phyloP scores from a whole-genome alignment of 2,797 vertebrate species.

The Macrochelys suwanniensis region DNA sequence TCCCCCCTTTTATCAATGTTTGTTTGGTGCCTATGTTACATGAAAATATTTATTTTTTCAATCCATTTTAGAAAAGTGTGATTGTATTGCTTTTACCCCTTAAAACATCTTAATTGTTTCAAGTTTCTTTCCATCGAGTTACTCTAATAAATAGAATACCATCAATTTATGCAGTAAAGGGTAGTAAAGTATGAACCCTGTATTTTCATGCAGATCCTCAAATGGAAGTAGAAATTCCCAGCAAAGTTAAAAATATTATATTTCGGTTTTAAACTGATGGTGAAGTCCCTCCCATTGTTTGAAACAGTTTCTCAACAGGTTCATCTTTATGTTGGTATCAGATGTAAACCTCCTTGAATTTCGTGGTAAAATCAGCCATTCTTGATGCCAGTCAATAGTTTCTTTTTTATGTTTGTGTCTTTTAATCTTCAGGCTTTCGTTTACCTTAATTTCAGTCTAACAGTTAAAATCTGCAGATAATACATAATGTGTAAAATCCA shows the following conservation, averaged over 20 bases:
- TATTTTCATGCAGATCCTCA: background rate
- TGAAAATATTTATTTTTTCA: background rate
- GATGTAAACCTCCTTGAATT: background rate
- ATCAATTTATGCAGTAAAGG: background rate
- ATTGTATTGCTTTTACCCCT: background rate
- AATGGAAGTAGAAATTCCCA: background rate
- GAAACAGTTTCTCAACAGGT: background rate
- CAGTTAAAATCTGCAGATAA: background rate
- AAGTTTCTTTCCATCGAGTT: background rate
- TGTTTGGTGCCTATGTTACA: background rate
- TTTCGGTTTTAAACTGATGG: background rate
- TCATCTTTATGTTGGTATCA: background rate
- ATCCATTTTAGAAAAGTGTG: background rate
- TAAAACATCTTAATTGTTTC: background rate
- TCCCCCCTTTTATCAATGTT: background rate
- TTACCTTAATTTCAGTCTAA: background rate
- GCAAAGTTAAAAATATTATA: background rate
- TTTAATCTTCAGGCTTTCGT: background rate
- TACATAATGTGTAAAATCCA: background rate
- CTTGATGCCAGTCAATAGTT: background rate
- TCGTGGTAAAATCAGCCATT: background rate
- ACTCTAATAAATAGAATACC: background rate
- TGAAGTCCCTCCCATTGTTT: background rate
- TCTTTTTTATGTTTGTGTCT: background rate
- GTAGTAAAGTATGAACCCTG: rapidly evolving